Evolutionary conservation across 2,888 invertebrate species (phyloP), one percentile per base, ranked within the genome.

Genomic region (Diloba caeruleocephala): DNA sequence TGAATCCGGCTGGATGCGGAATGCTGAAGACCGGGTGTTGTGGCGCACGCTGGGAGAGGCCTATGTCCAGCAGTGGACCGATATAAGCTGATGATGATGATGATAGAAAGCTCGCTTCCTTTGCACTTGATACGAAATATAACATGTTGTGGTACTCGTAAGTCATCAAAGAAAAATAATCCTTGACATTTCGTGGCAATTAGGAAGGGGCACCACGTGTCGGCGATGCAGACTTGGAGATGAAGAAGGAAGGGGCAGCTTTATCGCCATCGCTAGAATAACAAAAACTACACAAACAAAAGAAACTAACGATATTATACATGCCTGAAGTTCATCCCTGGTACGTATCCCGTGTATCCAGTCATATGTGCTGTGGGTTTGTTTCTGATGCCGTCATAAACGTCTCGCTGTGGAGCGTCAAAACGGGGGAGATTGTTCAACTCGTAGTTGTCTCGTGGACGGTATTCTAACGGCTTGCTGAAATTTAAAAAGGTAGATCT

Each of bases 341-440:
- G 96, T 50, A 96, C 95, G 74, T 95, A 96, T 87, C 96, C 96
- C 50, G 96, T 96, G 81, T 96, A 96, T 10, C 96, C 96, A 10
- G 96, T 94, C 84, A 96, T 95, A 79, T 95, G 95, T 3, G 88
- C 89, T 3, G 94, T 85, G 23, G 89, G 88, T 32, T 88, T 86
- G 62, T 93, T 81, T 9, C 79, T 73, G 23, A 89, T 70, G 15
- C 93, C 92, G 58, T 91, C 88, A 66, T 89, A 92, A 0, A 90
- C 87, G 77, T 95, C 94, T n/a, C 85, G 76, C 33, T 82, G 78
- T 0, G 92, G 89, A 12, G 58, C 53, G 33, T 85, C 82, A 44
- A 74, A 71, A 0, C 84, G 82, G 19, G 85, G 87, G 70, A 87
- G 79, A 51, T 80, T 86, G 57, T 85, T 79, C 15, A 93, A 60